Evolutionary conservation across 53 echinoderm and acorn worm species (phyloP), one percentile per base, ranked within the genome.

Genomic region (Crossaster papposus): DNA sequence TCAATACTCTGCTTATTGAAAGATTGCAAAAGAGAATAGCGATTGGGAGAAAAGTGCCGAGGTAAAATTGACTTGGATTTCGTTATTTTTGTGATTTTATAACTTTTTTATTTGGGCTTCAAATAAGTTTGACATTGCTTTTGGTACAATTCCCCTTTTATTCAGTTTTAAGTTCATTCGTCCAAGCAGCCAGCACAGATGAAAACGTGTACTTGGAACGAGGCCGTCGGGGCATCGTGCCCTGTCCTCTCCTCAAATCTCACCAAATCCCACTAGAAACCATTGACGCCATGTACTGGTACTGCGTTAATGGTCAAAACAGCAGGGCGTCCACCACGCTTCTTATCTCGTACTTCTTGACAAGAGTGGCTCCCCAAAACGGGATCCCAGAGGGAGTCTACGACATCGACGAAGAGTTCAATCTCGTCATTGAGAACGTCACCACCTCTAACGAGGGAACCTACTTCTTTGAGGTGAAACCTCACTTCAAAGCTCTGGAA

Each of bases 311-410:
- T n/a, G 70, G 70, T 3, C 3, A 29, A 30, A 28, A 29, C 0
- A 28, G 70, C 29, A 0, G 0, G 0, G 0, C 28, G 4, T 11
- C 28, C 70, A 0, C n/a, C n/a, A n/a, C n/a, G n/a, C n/a, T 70
- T 0, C 70, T 70, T 4, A 70, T 70, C 70, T 70, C 70, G 29
- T 70, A 70, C 70, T 70, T 70, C 70, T 20, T 17, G 31, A 30
- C 29, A 70, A 17, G 70, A 70, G 70, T 70, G 24, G 70, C 31
- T 30, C 70, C 70, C 12, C 70, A 70, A n/a, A 70, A 70, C 70
- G 70, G 31, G 20, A 70, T 70, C 12, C 70, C 70, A 70, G 24
- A 70, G 26, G 70, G 70, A 29, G 29, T 70, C 29, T 70, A 70
- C 2, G 28, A 30, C 14, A 70, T 70, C 70, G 31, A 70, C 70